These are phyloP conservation scores for Myiotriccus ornatus DNA, from an alignment of 2,797 vertebrate species.

Conservation along the genomic window DNA sequence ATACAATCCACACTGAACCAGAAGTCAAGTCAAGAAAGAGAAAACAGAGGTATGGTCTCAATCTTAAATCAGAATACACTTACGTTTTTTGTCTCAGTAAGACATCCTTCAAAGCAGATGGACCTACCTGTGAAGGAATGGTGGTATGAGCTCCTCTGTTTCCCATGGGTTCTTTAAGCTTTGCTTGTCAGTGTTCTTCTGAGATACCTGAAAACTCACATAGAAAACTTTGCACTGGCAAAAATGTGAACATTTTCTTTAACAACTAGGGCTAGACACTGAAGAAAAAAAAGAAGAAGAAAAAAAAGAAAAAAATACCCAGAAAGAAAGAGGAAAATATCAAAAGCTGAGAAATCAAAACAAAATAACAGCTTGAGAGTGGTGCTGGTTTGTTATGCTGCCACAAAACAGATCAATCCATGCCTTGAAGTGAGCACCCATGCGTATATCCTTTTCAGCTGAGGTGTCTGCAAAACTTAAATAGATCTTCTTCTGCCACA, in stretches of 20 bases:
- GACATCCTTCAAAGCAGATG: not conserved
- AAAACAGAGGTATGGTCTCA: not conserved
- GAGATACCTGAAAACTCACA: not conserved
- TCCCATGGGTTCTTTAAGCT: not conserved
- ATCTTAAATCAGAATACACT: not conserved
- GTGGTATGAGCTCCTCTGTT: not conserved
- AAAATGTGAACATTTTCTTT: not conserved
- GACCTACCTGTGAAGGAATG: not conserved
- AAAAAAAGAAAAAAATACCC: fast-evolving
- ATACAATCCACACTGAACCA: not conserved
- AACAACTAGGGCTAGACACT: not conserved
- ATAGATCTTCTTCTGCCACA: not conserved
- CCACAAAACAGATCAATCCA: conserved; percentile 29
- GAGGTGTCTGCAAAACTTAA: conserved; percentile 24
- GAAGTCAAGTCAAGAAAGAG: not conserved
- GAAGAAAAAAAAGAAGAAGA: fast-evolving
- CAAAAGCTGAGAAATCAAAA: conserved; percentile 11
- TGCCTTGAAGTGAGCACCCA: conserved; percentile 54
- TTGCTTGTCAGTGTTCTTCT: not conserved
- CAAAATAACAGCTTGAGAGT: conserved; percentile 37
- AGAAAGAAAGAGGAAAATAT: not conserved
- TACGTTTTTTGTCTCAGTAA: not conserved
- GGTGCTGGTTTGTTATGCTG: not conserved
- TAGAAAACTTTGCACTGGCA: not conserved
- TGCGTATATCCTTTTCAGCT: conserved; percentile 11